Evolutionary conservation across 2,797 vertebrate species (phyloP), one percentile per base, ranked within the genome.

Genomic region (Microctenopoma stevenorrisi): DNA sequence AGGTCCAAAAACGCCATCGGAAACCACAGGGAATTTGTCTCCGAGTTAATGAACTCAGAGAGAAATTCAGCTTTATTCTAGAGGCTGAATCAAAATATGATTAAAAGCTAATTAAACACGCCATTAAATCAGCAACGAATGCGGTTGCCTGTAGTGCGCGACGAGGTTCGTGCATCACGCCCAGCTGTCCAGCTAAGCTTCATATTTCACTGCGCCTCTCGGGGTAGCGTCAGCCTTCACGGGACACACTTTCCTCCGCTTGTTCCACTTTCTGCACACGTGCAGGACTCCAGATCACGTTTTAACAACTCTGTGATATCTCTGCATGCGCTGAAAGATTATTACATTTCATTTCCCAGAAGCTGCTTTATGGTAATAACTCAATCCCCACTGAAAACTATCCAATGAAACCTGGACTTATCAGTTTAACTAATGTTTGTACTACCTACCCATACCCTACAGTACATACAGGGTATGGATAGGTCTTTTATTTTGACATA

Each of bases 101-200:
- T 87, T 83, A 85, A 89, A 81, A 86, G 81, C 74, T 78, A 84
- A 88, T 90, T 89, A 88, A 90, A 87, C 86, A 79, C 74, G 37
- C 72, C 84, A 85, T 90, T 88, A 83, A 86, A 83, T 85, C 63
- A 0, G 56, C 72, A 78, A 83, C 83, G 69, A 75, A 86, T 83
- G 72, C 15, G 65, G 51, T 61, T 68, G 81, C 73, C 72, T 62
- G 69, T 53, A 57, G 72, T 74, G 62, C 28, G 30, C 83, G 79
- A 69, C 78, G 76, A 68, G 75, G 72, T 84, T 53, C 85, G 87
- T 88, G 82, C 52, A 85, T 92, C 87, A 86, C 40, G 13, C 57
- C 74, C 37, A 40, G 69, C 72, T 55, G 78, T 77, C 80, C 69
- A n/a, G 63, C 70, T 64, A 1, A 61, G 54, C 76, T 60, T 69